Percentiles rank a stretch among this genome's conserved stretches.
phyloP scores from a whole-genome alignment of 2,113 vertebrate species.

The Tauraco erythrolophus region DNA sequence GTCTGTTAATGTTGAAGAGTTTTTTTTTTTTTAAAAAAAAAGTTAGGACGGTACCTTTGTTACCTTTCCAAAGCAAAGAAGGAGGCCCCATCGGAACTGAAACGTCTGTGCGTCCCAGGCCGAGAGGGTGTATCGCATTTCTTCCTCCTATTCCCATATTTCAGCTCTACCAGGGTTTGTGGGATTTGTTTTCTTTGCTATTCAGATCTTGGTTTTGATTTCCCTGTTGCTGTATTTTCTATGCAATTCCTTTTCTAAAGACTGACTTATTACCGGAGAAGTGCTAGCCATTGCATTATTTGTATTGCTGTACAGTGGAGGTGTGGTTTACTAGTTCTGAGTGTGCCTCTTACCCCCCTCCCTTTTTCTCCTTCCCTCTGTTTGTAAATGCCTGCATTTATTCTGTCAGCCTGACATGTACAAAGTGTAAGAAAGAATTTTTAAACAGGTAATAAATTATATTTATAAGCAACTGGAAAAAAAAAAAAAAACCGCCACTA shows the following conservation, averaged over 20 bases:
- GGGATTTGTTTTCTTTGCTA: slow-evolving; percentile 66
- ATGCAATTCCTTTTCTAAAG: slow-evolving; percentile 93
- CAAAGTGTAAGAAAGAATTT: slow-evolving; percentile 99
- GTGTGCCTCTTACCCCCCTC: slow-evolving; percentile 83
- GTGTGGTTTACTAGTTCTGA: slow-evolving; percentile 83
- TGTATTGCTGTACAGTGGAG: slow-evolving; percentile 80
- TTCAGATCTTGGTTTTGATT: slow-evolving; percentile 72
- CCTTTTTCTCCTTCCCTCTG: slow-evolving; percentile 71
- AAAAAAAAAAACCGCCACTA: not conserved
- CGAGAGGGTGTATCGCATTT: not conserved
- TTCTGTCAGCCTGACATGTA: slow-evolving; percentile 87
- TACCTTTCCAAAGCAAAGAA: not conserved
- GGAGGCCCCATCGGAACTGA: not conserved
- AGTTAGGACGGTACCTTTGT: not conserved
- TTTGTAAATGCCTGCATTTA: slow-evolving; percentile 92
- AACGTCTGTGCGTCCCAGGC: not conserved
- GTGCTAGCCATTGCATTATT: slow-evolving; percentile 82
- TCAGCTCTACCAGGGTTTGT: slow-evolving; percentile 31
- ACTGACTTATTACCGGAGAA: slow-evolving; percentile 74
- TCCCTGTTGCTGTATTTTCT: slow-evolving; percentile 91
- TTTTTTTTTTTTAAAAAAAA: no score
- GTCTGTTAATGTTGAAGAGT: not conserved
- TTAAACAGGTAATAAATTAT: slow-evolving; percentile 99
- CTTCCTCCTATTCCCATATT: slow-evolving; percentile 73
- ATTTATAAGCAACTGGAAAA: slow-evolving; percentile 94